Evolutionary conservation across 2,888 invertebrate species (phyloP), one percentile per base, ranked within the genome.

Genomic region (Cerastoderma edule): DNA sequence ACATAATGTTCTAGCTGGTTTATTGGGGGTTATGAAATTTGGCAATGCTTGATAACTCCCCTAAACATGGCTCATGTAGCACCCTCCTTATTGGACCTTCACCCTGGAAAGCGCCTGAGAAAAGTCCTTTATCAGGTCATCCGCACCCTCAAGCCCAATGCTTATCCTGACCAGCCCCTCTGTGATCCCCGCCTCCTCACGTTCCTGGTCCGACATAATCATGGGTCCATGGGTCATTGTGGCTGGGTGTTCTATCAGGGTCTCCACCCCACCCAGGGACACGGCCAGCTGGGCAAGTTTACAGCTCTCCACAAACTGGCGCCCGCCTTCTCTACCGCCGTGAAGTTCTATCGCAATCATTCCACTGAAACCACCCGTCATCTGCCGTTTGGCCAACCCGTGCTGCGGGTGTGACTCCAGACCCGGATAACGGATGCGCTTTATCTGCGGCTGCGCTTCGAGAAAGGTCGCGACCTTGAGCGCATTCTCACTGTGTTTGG

Each of bases 221-320:
- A 99, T 96, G 0, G 97, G 97, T 0, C 98, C 97, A 91, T 99
- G 99, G 0, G 99, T 99, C 99, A 99, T 99, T 32, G 97, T 92
- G 30, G 95, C 95, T 78, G 99, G 99, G 84, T 98, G 94, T 94
- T 98, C 98, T 2, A 97, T 97, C 83, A 99, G 95, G 91, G 97
- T 98, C 92, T 99, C 98, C 89, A 96, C 97, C 72, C 98, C 98
- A 64, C 99, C 99, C 76, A 99, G 94, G 90, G 98, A 98, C 92
- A 98, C 99, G 4, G 99, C 99, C 53, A 91, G 83, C 30, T 86
- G 84, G 0, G 90, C 86, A 39, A 92, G 39, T 22, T 80, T 75
- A 2, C 39, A 39, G 16, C 88, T 89, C 82, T 90, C 89, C 8
- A 85, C 88, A 90, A 99, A 96, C 70, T 94, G 95, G 72, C 94